phyloP scores from a whole-genome alignment of 2,888 invertebrate genomes.

The Imbricaverruca yamaguchii region DNA sequence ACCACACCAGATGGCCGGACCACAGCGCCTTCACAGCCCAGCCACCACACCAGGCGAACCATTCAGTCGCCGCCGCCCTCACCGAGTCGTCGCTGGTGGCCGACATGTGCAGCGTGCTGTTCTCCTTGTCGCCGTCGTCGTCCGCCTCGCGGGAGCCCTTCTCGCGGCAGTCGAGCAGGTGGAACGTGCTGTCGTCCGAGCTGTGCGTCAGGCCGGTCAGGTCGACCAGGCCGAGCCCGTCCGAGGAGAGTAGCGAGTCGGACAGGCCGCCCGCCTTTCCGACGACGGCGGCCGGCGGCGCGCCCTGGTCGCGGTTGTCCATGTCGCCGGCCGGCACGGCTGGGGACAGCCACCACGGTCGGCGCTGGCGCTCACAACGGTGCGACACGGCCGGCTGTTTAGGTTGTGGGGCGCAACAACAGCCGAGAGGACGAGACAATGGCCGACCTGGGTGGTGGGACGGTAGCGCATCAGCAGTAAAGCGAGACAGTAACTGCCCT shows the following conservation, averaged over 20 bases:
- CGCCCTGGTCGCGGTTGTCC: slow-evolving; percentile 8
- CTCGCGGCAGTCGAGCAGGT: neutral
- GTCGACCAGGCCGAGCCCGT: neutral
- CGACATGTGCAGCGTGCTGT: neutral
- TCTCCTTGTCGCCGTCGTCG: neutral
- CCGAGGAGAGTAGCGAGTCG: neutral
- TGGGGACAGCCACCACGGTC: too few relatives aligned
- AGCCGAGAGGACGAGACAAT: too few relatives aligned
- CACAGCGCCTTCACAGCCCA: too few relatives aligned
- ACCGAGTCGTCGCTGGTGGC: slow-evolving; percentile 20
- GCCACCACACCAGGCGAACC: too few relatives aligned
- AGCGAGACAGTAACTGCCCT: too few relatives aligned
- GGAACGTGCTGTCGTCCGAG: neutral
- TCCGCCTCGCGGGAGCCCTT: slow-evolving; percentile 6
- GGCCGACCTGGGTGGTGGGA: too few relatives aligned
- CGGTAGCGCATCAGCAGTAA: too few relatives aligned
- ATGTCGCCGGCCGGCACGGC: neutral
- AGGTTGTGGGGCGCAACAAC: too few relatives aligned
- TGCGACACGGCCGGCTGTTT: too few relatives aligned
- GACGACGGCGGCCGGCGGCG: neutral
- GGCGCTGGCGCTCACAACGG: too few relatives aligned
- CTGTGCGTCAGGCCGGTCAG: neutral
- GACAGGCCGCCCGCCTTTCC: neutral
- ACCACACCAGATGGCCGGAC: too few relatives aligned
- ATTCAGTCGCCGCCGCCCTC: neutral